Conservation (phyloP, 2,888 invertebrate species). For the Noctua janthina region DNA sequence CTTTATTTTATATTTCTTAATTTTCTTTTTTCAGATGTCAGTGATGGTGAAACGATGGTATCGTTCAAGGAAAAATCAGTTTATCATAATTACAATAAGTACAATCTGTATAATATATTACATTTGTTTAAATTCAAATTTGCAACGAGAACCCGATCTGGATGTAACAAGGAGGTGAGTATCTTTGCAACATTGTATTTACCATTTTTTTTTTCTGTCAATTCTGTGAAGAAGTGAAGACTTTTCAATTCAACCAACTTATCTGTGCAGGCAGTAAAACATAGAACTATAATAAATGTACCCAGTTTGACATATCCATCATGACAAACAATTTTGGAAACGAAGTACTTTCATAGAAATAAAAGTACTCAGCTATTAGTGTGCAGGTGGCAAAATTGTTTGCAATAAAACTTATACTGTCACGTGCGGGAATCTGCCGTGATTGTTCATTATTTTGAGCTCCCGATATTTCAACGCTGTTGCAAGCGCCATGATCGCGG, state of each 20-base stretch:
- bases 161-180: slow-evolving; percentile 44
- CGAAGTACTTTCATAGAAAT: not conserved
- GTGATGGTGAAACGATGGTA: slow-evolving; percentile 79
- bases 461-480: too few species aligned
- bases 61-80: slow-evolving; percentile 77
- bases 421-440: too few species aligned
- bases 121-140: slow-evolving; percentile 15
- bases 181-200: not conserved
- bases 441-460: too few species aligned
- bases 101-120: slow-evolving; percentile 68
- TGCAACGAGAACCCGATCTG: slow-evolving; percentile 28
- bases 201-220: not conserved
- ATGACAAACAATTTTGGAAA: not conserved
- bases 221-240: not conserved
- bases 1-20: not conserved
- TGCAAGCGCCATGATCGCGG: too few species aligned
- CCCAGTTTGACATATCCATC: too few species aligned
- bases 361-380: not conserved
- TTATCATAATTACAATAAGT: slow-evolving; percentile 69
- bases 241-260: not conserved
- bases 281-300: too few species aligned
- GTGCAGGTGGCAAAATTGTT: not conserved
- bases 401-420: not conserved
- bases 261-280: too few species aligned
- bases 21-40: slow-evolving; percentile 73